Base-by-base conservation (phyloP, 2,888 invertebrate genomes). In the Arrhopalites spinosus region DNA sequence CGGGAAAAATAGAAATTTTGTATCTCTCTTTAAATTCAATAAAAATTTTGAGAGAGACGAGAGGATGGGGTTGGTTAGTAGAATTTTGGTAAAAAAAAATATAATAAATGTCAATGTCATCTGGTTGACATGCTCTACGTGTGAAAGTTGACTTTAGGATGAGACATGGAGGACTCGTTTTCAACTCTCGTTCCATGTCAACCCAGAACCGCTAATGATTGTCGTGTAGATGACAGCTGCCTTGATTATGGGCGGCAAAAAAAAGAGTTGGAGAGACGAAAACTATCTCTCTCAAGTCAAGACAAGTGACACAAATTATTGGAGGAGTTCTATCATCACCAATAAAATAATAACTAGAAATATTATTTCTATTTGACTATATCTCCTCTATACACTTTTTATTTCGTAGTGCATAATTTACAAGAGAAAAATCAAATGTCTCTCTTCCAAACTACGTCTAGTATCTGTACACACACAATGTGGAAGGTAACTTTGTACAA, bases 191-290 rank as follows among this genome's bases (percentile, higher is more conserved):
- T 63, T 45, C 47, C 23, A 63, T 78, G 78, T 78, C 78, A 78
- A 27, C 67, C 72, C 72, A 77, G 80, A 76, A 82, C 80, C 80
- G 78, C 80, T 82, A 82, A 82, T 82, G 81, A 82, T 82, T 73
- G 76, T 73, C 73, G 61, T 30, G 72, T 77, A 74, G 79, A 77
- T 81, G 80, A 79, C 80, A 81, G 77, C 71, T 61, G 70, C 69
- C 76, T 78, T 80, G 79, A 70, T 70, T 70, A 70, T 59, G 50
- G 68, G 53, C 27, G 68, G 30, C 56, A 53, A 50, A 59, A 13
- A 36, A 36, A 11, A 36, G 36, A 36, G 36, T 7, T 3, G 11
- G 36, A 36, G 36, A 36, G 36, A 36, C 5, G 11, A 11, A 36
- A 11, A 36, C 36, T 36, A 11, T 11, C 67, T 17, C 13, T 2